Evolutionary conservation across 1,140 invertebrate genomes (phyloP).

Genomic region (Cotesia typhae): DNA sequence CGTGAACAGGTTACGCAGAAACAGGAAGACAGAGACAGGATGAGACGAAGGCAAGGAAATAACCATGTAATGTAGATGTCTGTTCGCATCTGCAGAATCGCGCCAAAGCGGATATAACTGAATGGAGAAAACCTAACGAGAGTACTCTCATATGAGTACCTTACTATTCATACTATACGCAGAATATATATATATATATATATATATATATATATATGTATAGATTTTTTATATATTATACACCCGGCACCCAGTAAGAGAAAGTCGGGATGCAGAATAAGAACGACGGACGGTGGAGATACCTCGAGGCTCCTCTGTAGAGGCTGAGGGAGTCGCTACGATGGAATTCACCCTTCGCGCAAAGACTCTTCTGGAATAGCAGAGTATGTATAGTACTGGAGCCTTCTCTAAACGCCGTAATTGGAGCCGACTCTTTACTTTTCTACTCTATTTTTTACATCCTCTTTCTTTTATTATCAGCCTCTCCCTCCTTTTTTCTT

Average conservation of each 20-base stretch:
- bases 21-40: constrained; percentile 28
- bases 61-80: constrained; percentile 15
- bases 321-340: constrained; percentile 39
- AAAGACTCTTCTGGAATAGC: not conserved
- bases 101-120: constrained; percentile 51
- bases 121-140: constrained; percentile 58
- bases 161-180: not conserved
- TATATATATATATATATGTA: too few species aligned
- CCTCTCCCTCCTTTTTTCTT: constrained; percentile 8
- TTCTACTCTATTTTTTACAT: constrained; percentile 10
- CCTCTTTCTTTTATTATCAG: constrained; percentile 19
- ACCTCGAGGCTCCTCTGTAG: constrained; percentile 42
- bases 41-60: constrained; percentile 36
- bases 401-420: constrained; percentile 57
- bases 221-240: too few species aligned
- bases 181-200: not conserved
- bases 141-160: constrained; percentile 32
- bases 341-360: constrained; percentile 47
- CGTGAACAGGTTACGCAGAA: constrained; percentile 29
- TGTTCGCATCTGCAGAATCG: constrained; percentile 17
- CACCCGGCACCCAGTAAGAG: constrained; percentile 18
- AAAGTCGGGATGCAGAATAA: constrained; percentile 36
- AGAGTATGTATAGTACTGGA: constrained; percentile 7
- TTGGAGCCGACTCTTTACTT: constrained; percentile 51
- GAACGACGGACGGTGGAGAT: constrained; percentile 39